phyloP scores from a whole-genome alignment of 64 coral and sea anemone genomes.

The Astreopora myriophthalma region DNA sequence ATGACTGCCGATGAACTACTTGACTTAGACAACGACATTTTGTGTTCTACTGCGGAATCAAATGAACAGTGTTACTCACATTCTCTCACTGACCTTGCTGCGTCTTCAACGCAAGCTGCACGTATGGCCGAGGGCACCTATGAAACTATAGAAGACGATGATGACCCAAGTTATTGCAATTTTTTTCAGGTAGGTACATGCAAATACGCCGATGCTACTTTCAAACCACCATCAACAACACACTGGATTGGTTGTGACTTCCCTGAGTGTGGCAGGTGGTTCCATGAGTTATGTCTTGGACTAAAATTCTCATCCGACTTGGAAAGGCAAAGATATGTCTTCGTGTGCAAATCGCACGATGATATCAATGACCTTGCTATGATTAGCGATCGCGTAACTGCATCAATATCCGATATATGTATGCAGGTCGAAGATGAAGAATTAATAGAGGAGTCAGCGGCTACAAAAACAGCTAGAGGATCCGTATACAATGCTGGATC shows the following conservation, averaged over 20 bases:
- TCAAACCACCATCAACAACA: not conserved
- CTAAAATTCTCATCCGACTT: not conserved
- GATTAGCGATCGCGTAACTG: not conserved
- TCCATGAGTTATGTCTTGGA: not conserved
- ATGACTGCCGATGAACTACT: constrained; percentile 29
- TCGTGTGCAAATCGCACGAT: not conserved
- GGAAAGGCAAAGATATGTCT: not conserved
- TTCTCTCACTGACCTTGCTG: not conserved
- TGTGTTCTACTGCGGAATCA: not conserved
- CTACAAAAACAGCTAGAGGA: too few relatives aligned
- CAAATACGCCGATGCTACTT: not conserved
- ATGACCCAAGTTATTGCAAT: not conserved
- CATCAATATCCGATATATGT: too few relatives aligned
- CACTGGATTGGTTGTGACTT: too few relatives aligned
- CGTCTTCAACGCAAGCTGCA: not conserved
- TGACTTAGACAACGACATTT: constrained; percentile 18
- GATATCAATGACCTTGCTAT: not conserved
- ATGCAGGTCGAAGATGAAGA: too few relatives aligned
- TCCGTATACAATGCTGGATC: too few relatives aligned
- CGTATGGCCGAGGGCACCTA: not conserved
- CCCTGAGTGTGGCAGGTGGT: not conserved
- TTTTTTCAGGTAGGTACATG: not conserved
- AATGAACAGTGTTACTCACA: not conserved
- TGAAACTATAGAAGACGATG: not conserved
- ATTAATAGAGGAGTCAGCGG: too few relatives aligned